A percentile compares a stretch with the other conserved stretches of the same genome.
Conservation (phyloP, 2,113 vertebrate species). For the Tyrannus savana region DNA sequence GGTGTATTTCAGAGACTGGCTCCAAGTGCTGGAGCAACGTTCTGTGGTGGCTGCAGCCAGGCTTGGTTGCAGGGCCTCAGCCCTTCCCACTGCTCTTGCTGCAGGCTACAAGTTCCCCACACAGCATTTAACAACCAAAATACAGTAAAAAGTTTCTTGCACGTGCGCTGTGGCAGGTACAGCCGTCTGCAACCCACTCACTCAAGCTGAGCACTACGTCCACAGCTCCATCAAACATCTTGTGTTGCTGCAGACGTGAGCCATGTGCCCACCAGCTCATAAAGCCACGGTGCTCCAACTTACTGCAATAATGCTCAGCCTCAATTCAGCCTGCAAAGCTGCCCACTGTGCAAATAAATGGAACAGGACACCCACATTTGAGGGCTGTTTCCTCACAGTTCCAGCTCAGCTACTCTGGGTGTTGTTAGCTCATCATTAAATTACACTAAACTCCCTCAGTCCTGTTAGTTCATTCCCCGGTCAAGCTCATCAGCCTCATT, state of each 20-base stretch:
- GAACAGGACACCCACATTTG: background rate
- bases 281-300: accelerated
- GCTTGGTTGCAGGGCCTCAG: background rate
- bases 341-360: background rate
- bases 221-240: background rate
- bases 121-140: background rate
- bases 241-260: accelerated
- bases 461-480: background rate
- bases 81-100: background rate
- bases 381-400: background rate
- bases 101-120: background rate
- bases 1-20: background rate
- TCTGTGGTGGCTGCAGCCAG: background rate
- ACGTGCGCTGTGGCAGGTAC: background rate
- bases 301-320: background rate
- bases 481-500: background rate
- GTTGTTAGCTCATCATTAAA: background rate
- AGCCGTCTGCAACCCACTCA: background rate
- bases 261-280: background rate
- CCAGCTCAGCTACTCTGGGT: background rate
- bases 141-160: background rate
- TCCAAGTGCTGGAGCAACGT: background rate
- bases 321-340: background rate
- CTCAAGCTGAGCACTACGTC: background rate
- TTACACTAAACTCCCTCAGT: background rate